Evolutionary conservation across 1,140 invertebrate species (phyloP).

Genomic region (Melanaphis sacchari): DNA sequence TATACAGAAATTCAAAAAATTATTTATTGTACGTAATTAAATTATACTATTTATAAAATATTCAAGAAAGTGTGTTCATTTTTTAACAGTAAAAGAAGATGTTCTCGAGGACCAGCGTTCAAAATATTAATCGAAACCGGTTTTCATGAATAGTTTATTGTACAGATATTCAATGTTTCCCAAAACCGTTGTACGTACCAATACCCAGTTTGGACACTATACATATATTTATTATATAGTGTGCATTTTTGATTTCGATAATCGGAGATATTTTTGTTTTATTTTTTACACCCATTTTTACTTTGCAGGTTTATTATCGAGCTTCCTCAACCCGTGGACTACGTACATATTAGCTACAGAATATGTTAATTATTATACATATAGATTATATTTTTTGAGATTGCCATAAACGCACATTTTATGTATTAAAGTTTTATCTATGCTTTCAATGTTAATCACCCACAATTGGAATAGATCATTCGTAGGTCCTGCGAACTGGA

Average conservation of each 20-base stretch:
- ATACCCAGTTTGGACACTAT: neutral
- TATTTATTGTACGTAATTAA: neutral
- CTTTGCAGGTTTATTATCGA: neutral
- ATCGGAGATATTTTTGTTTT: neutral
- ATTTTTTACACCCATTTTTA: neutral
- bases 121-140: neutral
- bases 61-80: neutral
- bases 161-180: conserved; percentile 9
- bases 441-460: no score
- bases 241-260: neutral
- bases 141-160: neutral
- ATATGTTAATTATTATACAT: no score
- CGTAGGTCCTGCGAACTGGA: no score
- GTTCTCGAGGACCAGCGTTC: neutral
- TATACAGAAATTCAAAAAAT: neutral
- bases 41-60: neutral
- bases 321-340: neutral
- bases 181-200: neutral
- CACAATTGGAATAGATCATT: no score
- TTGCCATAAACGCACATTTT: no score
- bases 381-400: no score
- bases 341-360: no score
- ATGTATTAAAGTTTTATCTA: no score
- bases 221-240: no score
- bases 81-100: neutral